phyloP scores from a whole-genome alignment of 2,888 invertebrate species.

The Harpalus rufipes region DNA sequence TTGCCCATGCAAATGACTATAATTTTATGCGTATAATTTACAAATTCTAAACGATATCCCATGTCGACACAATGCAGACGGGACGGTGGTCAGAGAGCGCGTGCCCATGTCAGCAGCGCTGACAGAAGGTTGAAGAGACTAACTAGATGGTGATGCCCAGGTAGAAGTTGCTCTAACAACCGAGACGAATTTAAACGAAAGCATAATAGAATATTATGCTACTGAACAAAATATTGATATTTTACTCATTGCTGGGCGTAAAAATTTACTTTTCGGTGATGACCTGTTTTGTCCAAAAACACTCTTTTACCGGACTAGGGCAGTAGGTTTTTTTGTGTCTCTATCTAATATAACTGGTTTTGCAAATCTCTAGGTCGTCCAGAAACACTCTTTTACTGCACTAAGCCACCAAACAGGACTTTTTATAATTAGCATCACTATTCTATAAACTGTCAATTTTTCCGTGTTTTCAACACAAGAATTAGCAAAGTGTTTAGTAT shows the following conservation, averaged over 20 bases:
- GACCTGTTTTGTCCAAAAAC: too few relatives aligned
- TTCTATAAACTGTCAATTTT: too few relatives aligned
- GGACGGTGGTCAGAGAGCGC: constrained; percentile 10
- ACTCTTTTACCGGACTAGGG: too few relatives aligned
- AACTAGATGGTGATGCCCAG: background rate
- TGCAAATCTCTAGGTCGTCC: too few relatives aligned
- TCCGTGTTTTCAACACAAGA: too few relatives aligned
- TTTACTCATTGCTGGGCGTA: background rate
- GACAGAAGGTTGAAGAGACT: constrained; percentile 6
- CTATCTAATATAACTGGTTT: too few relatives aligned
- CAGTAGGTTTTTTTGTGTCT: too few relatives aligned
- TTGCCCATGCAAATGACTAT: constrained; percentile 66
- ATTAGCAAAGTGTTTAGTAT: too few relatives aligned
- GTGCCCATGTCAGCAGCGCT: constrained; percentile 21
- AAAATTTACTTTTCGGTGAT: too few relatives aligned
- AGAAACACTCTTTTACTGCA: too few relatives aligned
- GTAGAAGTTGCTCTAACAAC: constrained; percentile 7
- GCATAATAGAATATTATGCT: constrained; percentile 19
- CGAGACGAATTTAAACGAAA: background rate
- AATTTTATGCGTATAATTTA: constrained; percentile 67
- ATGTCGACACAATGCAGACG: constrained; percentile 50
- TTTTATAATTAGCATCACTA: too few relatives aligned
- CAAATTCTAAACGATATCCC: constrained; percentile 65
- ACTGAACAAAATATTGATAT: background rate
- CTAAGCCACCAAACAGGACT: too few relatives aligned